Evolutionary conservation across 1,140 invertebrate species (phyloP), one percentile per base, ranked within the genome.

Genomic region (Achroia grisella): DNA sequence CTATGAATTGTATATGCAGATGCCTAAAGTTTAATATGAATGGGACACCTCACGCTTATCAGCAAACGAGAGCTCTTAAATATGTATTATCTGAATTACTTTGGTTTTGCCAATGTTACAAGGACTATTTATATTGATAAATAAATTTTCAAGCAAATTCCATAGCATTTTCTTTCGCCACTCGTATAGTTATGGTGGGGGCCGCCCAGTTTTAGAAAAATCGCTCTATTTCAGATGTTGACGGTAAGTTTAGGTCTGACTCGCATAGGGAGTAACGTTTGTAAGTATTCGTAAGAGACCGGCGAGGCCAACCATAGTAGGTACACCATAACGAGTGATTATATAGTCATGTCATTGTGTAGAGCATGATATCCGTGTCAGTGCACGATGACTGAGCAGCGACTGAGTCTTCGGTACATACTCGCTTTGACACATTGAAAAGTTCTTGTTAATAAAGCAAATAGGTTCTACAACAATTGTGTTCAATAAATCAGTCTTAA

Each of bases 211-310:
- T 65, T 71, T 72, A 79, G 74, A 61, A 62, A 60, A 65, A 71
- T 65, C 80, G 71, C 75, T 82, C 76, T 82, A 78, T 85, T 85
- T 78, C 76, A 82, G 81, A 82, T 81, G 78, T 78, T 85, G 72
- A 84, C 80, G 78, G 78, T 84, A 84, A 84, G 80, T 84, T 56
- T 81, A 81, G 75, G 70, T 78, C 66, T 62, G 68, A 66, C 57
- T 58, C 62, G 70, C 66, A 66, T 71, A 64, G 65, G 65, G 45
- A 41, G 48, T 44, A 39, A 13, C 15, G 12, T 28, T 57, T 57
- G 61, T 64, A 57, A 68, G 64, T 68, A 64, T 56, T 23, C 6
- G 17, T 23, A 23, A 32, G 10, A 32, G 34, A 42, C 44, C 46
- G 48, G 39, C 52, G 50, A 36, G 39, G 23, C 49, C 15, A 27